Evolutionary conservation across 2,797 vertebrate species (phyloP).

Genomic region (Salarias fasciatus): DNA sequence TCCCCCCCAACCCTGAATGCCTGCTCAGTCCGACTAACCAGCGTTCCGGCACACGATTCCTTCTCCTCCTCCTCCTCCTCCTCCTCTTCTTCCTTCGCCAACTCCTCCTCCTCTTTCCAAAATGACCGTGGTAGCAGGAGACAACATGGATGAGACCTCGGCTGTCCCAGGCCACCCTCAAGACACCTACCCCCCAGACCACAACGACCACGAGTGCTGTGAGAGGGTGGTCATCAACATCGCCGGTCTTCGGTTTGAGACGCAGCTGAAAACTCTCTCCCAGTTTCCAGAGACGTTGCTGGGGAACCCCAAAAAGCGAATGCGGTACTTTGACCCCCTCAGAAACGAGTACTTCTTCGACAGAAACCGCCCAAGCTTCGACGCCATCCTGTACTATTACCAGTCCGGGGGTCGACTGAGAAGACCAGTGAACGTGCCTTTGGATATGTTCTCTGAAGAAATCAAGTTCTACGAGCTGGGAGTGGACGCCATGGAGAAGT

Average conservation of each 20-base stretch:
- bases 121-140: slow-evolving; percentile 97
- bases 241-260: slow-evolving; percentile 96
- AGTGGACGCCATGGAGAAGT: slow-evolving; percentile 98
- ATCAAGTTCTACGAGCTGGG: slow-evolving; percentile 99
- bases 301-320: slow-evolving; percentile 97
- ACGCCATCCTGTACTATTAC: slow-evolving; percentile 98
- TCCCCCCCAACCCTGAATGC: slow-evolving; percentile 68
- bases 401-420: slow-evolving; percentile 95
- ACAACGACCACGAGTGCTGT: slow-evolving; percentile 96
- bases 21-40: slow-evolving; percentile 72
- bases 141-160: slow-evolving; percentile 96
- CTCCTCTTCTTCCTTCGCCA: slow-evolving; percentile 22
- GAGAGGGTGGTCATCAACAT: slow-evolving; percentile 99
- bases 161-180: slow-evolving; percentile 93
- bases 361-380: slow-evolving; percentile 96
- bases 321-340: slow-evolving; percentile 96
- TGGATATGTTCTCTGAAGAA: slow-evolving; percentile 99
- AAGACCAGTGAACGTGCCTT: slow-evolving; percentile 95
- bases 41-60: slow-evolving; percentile 74
- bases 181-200: slow-evolving; percentile 91
- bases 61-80: slow-evolving; percentile 25
- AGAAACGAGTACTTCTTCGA: slow-evolving; percentile 99
- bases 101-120: slow-evolving; percentile 52
- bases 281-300: slow-evolving; percentile 98
- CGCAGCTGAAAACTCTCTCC: slow-evolving; percentile 94